Base-by-base conservation (phyloP, 2,113 vertebrate species). In the Nipponia nippon region DNA sequence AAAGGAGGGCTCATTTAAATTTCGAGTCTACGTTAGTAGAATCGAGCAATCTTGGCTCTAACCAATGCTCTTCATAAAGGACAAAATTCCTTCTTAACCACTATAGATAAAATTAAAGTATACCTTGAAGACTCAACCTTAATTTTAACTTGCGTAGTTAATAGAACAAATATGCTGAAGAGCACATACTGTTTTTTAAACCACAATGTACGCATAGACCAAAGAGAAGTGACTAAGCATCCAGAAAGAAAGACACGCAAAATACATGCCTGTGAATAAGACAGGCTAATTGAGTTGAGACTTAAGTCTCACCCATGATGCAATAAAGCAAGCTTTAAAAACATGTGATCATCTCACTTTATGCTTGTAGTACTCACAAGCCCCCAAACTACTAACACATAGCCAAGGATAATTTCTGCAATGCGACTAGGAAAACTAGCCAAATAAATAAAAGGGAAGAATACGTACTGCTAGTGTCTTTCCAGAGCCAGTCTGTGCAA, bases 401-500 rank as follows among this genome's bases (percentile, higher is more conserved):
- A 88, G 58, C 19, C 47, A 77, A 30, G 14, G 21, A 21, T 29
- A 63, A 79, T 42, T 90, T 79, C 58, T 66, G 40, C 25, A 56
- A 81, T 71, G 46, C 6, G 5, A 75, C 5, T 16, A 88, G 20
- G 40, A 76, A 92, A 93, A 27, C 20, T 8, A 79, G 59, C 1
- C 3, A 67, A 53, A 44, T 20, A 30, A 83, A 46, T 42, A 66
- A 76, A 55, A 62, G 27, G 40, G 26, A 73, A 49, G 77, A 94
- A 95, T 96, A 98, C 98, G 1, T 98, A 99, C 99, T 63, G 99
- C 99, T 70, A 99, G 96, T 2, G 99, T 99, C 97, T 99, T 99
- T 88, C 99, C 99, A 61, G 99, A 99, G 87, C 99, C 99, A 1
- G 99, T 99, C 97, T 99, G 99, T 6, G 99, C 99, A 82, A 99